Conservation (phyloP, 2,888 invertebrate species). For the Epinotia ramella region DNA sequence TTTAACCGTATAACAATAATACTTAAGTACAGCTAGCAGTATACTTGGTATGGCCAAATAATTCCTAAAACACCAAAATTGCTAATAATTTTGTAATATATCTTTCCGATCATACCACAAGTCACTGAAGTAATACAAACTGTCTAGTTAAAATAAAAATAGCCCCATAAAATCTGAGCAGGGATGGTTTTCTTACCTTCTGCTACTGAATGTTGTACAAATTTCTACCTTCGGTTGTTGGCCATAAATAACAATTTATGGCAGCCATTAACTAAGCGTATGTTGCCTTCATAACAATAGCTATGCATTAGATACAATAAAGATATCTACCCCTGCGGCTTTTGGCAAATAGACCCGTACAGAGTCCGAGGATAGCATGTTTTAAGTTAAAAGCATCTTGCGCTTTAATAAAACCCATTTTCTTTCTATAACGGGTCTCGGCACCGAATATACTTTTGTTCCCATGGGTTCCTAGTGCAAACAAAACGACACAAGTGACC, state of each 20-base stretch:
- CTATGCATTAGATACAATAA: conserved; percentile 43
- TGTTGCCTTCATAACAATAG: conserved; percentile 35
- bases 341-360: conserved; percentile 49
- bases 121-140: conserved; percentile 13
- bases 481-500: too few species aligned
- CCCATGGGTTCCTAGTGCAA: too few species aligned
- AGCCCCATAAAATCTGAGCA: conserved; percentile 22
- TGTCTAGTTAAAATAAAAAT: conserved; percentile 26
- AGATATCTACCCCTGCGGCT: conserved; percentile 46
- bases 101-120: conserved; percentile 15
- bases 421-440: too few species aligned
- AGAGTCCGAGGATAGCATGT: conserved; percentile 30
- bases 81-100: neutral
- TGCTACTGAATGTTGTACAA: conserved; percentile 7
- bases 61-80: neutral
- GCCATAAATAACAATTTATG: conserved; percentile 10
- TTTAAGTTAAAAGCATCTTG: conserved; percentile 20
- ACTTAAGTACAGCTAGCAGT: too few species aligned
- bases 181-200: conserved; percentile 12
- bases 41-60: neutral
- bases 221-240: conserved; percentile 8
- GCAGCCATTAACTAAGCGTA: conserved; percentile 9
- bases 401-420: neutral
- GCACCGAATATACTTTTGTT: too few species aligned
- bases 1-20: too few species aligned